Evolutionary conservation across 2,797 vertebrate genomes (phyloP).

Genomic region (Benthosema pterotum): DNA sequence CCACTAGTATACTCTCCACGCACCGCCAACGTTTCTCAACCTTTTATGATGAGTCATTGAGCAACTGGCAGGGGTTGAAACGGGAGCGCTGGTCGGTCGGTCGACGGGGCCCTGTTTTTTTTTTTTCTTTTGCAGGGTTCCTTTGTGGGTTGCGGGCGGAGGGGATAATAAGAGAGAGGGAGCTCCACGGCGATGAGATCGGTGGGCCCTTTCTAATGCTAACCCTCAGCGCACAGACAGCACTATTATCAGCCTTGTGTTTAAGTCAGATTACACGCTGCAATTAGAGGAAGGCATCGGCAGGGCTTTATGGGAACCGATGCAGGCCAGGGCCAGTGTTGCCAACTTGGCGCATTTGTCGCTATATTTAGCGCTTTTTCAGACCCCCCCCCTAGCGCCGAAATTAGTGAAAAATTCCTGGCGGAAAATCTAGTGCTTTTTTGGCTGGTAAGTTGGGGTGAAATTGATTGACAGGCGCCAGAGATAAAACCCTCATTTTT

Average conservation of each 20-base stretch:
- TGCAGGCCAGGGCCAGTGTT: neutral
- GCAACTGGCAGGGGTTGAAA: constrained; percentile 74
- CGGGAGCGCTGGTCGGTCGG: no score
- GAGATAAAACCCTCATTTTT: no score
- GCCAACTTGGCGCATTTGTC: neutral
- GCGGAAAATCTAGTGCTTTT: no score
- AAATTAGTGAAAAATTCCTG: no score
- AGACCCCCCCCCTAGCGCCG: no score
- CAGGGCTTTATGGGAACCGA: constrained; percentile 61
- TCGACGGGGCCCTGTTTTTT: constrained; percentile 54
- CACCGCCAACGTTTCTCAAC: constrained; percentile 65
- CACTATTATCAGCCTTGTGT: constrained; percentile 80
- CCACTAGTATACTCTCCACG: constrained; percentile 71
- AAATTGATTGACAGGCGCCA: no score
- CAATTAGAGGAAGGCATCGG: constrained; percentile 75
- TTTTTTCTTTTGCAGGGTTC: constrained; percentile 50
- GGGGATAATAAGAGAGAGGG: constrained; percentile 85
- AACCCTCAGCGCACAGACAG: constrained; percentile 75
- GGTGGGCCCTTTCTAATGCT: constrained; percentile 76
- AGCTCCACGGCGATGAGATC: constrained; percentile 65
- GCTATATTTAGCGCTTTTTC: no score
- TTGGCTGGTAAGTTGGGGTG: no score
- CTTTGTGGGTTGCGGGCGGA: constrained; percentile 68
- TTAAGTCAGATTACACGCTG: constrained; percentile 78
- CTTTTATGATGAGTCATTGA: constrained; percentile 72